Base-by-base conservation (phyloP, 2,888 invertebrate species). In the Rotaria socialis region DNA sequence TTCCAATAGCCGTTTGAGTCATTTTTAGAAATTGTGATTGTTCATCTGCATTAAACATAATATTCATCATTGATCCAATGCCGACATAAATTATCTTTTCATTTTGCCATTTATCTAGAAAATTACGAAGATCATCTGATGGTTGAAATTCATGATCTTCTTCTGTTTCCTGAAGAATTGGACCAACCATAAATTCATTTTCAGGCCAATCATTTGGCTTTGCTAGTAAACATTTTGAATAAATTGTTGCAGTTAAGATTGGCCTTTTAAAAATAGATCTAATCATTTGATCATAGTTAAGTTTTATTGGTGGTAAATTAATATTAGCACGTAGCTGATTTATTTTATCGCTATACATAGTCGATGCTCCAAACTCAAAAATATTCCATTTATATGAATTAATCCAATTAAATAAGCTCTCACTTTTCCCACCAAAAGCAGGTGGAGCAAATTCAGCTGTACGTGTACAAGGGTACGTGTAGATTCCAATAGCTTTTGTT, bases 141-240 rank as follows among this genome's bases (percentile, higher is more conserved):
- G 80, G 80, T 47, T 80, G 22, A n/a, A n/a, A n/a, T n/a, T n/a
- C n/a, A 47, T 4, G 47, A 47, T 47, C 47, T 24, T 24, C 14
- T 14, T 43, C 14, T 2, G 11, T 14, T 24, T 80, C 43, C n/a
- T 80, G 7, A 22, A 80, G 6, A n/a, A 80, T 47, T 47, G 80
- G 80, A 80, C 80, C 80, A 75, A 75, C 75, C 75, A 75, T 75
- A 6, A 43, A 19, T 43, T 75, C 43, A 75, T 75, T 75, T 43
- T 43, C 41, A 22, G 75, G 2, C 75, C 75, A 80, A 47, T 80
- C 80, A 24, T 11, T n/a, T 24, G 80, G 80, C n/a, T 24, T 43
- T 22, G 43, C 0, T 3, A 80, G 43, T n/a, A 47, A 80, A 80
- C 16, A 24, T 47, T 80, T 80, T 24, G 80, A 80, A 47, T 80